Evolutionary conservation across 2,113 vertebrate species (phyloP).

Genomic region (Carassius carassius): DNA sequence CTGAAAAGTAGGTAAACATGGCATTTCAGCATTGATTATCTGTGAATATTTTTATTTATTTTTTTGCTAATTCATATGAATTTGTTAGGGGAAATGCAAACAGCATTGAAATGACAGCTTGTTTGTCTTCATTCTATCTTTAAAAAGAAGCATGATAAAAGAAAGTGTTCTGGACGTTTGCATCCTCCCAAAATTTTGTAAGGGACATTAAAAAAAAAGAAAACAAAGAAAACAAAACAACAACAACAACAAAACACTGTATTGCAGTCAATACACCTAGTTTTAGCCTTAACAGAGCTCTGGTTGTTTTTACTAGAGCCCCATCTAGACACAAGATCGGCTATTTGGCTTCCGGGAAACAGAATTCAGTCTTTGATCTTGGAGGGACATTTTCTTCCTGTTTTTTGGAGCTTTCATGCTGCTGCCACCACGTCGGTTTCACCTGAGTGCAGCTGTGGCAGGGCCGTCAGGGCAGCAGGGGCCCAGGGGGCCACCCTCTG

Average conservation of each 20-base stretch:
- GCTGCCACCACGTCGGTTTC: constrained; percentile 49
- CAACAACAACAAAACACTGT: neutral
- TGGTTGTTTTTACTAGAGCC: neutral
- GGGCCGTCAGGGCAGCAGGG: constrained; percentile 44
- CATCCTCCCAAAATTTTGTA: too few species aligned
- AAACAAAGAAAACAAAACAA: too few species aligned
- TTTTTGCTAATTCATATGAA: too few species aligned
- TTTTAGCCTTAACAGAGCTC: neutral
- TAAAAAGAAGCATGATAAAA: too few species aligned
- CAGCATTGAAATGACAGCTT: too few species aligned
- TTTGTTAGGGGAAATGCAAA: too few species aligned
- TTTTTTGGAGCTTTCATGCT: constrained; percentile 42
- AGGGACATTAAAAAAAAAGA: too few species aligned
- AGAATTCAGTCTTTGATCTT: constrained; percentile 37
- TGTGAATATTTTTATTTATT: too few species aligned
- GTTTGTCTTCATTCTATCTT: too few species aligned
- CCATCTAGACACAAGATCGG: neutral
- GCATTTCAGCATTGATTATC: too few species aligned
- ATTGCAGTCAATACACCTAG: neutral
- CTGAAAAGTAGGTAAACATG: too few species aligned
- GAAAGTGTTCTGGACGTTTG: too few species aligned
- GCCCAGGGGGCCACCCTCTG: constrained; percentile 46
- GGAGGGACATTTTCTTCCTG: neutral
- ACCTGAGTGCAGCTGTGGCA: constrained; percentile 55
- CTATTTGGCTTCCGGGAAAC: constrained; percentile 11